Evolutionary conservation across 1,140 invertebrate genomes (phyloP).

Genomic region (Cydia strobilella): DNA sequence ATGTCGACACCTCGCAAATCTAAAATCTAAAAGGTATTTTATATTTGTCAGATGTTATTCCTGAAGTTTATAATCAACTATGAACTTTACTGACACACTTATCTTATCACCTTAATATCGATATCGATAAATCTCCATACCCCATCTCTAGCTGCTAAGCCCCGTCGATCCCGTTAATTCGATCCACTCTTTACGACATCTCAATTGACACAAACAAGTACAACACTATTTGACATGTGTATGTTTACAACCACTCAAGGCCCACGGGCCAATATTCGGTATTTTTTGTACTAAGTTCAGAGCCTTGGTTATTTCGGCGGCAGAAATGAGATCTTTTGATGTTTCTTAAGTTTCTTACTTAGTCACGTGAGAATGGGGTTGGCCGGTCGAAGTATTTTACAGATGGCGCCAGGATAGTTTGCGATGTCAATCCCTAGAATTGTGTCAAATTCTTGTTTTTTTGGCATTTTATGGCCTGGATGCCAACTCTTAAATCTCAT

Average conservation of each 20-base stretch:
- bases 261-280: background rate
- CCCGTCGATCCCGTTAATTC: conserved; percentile 44
- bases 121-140: background rate
- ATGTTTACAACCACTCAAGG: conserved; percentile 2
- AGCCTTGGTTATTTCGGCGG: background rate
- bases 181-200: conserved; percentile 39
- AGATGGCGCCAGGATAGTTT: too few relatives aligned
- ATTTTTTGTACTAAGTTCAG: background rate
- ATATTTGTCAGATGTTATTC: too few relatives aligned
- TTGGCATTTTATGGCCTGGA: too few relatives aligned
- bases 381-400: too few relatives aligned
- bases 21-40: too few relatives aligned
- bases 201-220: conserved; percentile 40
- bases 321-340: conserved; percentile 26
- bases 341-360: background rate
- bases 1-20: too few relatives aligned
- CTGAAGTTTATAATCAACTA: background rate
- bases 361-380: background rate
- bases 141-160: conserved; percentile 23
- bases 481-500: too few relatives aligned
- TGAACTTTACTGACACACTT: background rate
- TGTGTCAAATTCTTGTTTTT: too few relatives aligned
- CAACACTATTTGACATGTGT: conserved; percentile 34
- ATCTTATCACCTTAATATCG: background rate
- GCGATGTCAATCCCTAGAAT: too few relatives aligned